Evolutionary conservation across 2,888 invertebrate species (phyloP).

Genomic region (Colostygia pectinataria): DNA sequence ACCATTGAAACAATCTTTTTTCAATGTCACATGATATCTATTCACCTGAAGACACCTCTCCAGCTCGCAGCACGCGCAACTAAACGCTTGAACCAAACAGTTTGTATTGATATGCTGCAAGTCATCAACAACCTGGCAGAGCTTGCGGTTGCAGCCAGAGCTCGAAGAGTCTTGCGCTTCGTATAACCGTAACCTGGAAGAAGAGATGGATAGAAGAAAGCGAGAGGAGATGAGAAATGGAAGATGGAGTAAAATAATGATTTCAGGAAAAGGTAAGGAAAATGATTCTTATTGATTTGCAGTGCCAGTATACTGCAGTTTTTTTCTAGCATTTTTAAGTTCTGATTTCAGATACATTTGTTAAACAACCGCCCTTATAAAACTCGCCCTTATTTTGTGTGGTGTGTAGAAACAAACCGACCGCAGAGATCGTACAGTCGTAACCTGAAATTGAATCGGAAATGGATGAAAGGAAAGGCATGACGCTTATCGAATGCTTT

Average conservation of each 20-base stretch:
- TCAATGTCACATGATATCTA: no score
- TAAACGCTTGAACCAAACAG: constrained; percentile 65
- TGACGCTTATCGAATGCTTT: constrained; percentile 30
- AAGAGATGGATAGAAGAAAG: neutral
- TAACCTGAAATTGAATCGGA: constrained; percentile 55
- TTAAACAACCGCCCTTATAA: no score
- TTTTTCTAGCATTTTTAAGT: no score
- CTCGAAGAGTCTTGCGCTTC: constrained; percentile 45
- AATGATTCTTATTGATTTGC: no score
- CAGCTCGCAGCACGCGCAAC: constrained; percentile 55
- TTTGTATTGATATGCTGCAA: constrained; percentile 70
- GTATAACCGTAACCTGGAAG: constrained; percentile 26
- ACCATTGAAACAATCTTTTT: no score
- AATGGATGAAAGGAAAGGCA: constrained; percentile 14
- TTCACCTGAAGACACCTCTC: constrained; percentile 69
- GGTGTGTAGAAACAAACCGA: neutral
- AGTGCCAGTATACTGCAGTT: no score
- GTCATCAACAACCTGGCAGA: constrained; percentile 62
- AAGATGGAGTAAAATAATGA: no score
- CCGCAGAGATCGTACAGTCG: constrained; percentile 51
- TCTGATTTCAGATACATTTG: no score
- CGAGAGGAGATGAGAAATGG: constrained; percentile 1
- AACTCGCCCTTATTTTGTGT: no score
- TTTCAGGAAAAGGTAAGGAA: no score
- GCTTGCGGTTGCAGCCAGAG: constrained; percentile 47